phyloP scores from a whole-genome alignment of 2,888 invertebrate species.

The Apodemia duryi region DNA sequence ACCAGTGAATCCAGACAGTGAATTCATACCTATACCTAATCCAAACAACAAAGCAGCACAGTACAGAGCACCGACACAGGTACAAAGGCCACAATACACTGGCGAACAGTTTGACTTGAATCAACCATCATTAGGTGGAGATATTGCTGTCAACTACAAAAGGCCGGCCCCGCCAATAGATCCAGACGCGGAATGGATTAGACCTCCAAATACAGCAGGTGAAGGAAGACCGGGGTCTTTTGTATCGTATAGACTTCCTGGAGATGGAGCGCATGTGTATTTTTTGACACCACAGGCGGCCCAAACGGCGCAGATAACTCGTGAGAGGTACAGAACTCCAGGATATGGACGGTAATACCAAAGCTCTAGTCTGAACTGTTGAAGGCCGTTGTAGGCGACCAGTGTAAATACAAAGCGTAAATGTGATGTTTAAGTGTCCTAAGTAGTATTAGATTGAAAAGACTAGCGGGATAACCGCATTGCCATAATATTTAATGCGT shows the following conservation, averaged over 20 bases:
- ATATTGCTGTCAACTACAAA: slow-evolving; percentile 79
- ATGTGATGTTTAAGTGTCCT: slow-evolving; percentile 78
- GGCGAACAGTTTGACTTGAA: slow-evolving; percentile 67
- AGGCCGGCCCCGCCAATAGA: slow-evolving; percentile 77
- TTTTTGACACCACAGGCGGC: slow-evolving; percentile 85
- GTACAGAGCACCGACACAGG: slow-evolving; percentile 44
- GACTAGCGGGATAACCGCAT: slow-evolving; percentile 68
- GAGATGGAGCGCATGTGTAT: slow-evolving; percentile 88
- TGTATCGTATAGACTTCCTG: slow-evolving; percentile 86
- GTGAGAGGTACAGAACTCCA: slow-evolving; percentile 56
- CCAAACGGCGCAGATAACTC: slow-evolving; percentile 32
- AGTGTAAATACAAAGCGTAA: slow-evolving; percentile 76
- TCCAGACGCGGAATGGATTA: slow-evolving; percentile 80
- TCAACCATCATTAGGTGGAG: slow-evolving; percentile 59
- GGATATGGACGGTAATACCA: slow-evolving; percentile 73
- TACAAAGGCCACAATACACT: slow-evolving; percentile 49
- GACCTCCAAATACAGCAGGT: slow-evolving; percentile 68
- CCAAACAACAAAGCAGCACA: slow-evolving; percentile 62
- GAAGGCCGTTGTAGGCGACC: slow-evolving; percentile 48
- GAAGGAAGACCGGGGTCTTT: slow-evolving; percentile 65
- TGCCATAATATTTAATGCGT: slow-evolving; percentile 72
- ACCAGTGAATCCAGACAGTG: slow-evolving; percentile 84
- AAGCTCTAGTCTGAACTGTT: slow-evolving; percentile 73
- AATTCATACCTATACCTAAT: slow-evolving; percentile 75
- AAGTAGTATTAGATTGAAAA: slow-evolving; percentile 69